Evolutionary conservation across 1,140 invertebrate genomes (phyloP).

Genomic region (Globodera rostochiensis): DNA sequence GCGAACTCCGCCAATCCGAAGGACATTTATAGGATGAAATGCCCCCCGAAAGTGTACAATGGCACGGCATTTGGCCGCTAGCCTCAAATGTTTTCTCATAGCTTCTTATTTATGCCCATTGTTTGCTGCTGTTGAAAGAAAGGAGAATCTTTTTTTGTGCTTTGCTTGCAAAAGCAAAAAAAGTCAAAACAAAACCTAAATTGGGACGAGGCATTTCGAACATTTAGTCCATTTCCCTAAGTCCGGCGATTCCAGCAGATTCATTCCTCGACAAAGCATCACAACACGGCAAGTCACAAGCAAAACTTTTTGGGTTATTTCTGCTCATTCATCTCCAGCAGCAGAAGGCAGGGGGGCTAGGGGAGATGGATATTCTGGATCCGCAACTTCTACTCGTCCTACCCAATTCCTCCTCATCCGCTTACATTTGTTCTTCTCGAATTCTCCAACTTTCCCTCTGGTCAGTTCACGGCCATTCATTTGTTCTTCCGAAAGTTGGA

Average conservation of each 20-base stretch:
- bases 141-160: background rate
- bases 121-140: background rate
- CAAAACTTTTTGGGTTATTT: background rate
- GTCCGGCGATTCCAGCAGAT: too few species aligned
- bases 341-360: too few species aligned
- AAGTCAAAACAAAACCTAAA: too few species aligned
- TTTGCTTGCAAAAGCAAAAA: background rate
- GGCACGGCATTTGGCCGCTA: background rate
- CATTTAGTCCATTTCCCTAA: too few species aligned
- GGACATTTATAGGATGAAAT: too few species aligned
- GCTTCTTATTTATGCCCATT: background rate
- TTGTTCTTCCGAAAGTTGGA: background rate
- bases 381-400: background rate
- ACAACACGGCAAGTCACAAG: too few species aligned
- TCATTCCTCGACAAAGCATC: too few species aligned
- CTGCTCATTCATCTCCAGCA: background rate
- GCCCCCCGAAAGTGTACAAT: background rate
- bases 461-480: constrained; percentile 1
- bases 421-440: constrained; percentile 5
- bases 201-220: too few species aligned
- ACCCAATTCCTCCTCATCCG: background rate
- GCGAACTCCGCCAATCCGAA: background rate
- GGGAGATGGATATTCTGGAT: background rate
- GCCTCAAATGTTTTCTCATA: background rate
- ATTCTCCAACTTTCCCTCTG: constrained; percentile 12